Evolutionary conservation across 2,113 vertebrate species (phyloP).

Genomic region (Tupaia tana): DNA sequence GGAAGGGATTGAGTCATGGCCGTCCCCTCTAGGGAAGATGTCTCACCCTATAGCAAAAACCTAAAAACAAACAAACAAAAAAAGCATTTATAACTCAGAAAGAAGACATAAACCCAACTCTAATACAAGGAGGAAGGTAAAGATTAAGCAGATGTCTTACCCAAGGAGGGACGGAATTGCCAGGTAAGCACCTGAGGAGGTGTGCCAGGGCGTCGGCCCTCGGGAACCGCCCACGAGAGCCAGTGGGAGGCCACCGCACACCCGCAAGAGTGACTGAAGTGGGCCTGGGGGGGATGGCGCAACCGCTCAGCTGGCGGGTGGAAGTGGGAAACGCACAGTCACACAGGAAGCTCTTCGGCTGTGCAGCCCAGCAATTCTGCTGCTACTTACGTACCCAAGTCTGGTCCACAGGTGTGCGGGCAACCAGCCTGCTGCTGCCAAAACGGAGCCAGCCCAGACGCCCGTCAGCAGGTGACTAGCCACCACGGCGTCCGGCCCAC

Average conservation of each 20-base stretch:
- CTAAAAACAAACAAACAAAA: no score
- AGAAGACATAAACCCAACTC: background rate
- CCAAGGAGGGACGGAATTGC: background rate
- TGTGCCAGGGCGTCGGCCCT: accelerated
- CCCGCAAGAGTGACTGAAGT: accelerated
- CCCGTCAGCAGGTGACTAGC: no score
- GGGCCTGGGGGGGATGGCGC: accelerated
- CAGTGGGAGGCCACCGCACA: accelerated
- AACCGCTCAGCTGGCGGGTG: accelerated
- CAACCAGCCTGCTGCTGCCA: background rate
- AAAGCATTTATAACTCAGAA: background rate
- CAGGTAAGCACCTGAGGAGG: accelerated
- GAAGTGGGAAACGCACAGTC: background rate
- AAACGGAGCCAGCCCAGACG: background rate
- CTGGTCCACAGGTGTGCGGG: background rate
- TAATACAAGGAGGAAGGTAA: background rate
- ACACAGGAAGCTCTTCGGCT: no score
- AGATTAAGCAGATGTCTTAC: background rate
- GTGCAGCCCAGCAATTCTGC: background rate
- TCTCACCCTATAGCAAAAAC: no score
- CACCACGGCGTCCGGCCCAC: no score
- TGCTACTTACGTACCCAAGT: background rate
- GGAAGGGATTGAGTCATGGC: no score
- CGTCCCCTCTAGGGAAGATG: no score
- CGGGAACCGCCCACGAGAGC: no score